Evolutionary conservation across 2,113 vertebrate species (phyloP).

Genomic region (Hypomesus transpacificus): DNA sequence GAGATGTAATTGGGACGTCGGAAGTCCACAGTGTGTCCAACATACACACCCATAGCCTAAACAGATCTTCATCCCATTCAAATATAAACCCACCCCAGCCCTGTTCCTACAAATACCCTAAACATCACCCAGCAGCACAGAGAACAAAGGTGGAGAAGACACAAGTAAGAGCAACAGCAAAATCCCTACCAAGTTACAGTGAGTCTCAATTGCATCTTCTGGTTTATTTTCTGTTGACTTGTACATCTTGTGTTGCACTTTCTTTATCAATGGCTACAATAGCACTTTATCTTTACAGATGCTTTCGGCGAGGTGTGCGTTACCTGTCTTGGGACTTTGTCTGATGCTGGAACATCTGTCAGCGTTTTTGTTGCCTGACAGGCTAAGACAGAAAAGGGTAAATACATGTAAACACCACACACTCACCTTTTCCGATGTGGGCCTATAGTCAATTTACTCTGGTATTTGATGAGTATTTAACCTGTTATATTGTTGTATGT

Average conservation of each 20-base stretch:
- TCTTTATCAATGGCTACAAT: no score
- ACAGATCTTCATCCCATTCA: conserved; percentile 62
- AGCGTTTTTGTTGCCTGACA: conserved; percentile 53
- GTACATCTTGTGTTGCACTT: no score
- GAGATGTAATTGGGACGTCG: conserved; percentile 49
- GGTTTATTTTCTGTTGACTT: neutral
- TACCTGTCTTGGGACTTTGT: conserved; percentile 56
- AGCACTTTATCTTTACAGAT: conserved; percentile 52
- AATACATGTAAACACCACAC: conserved; percentile 5
- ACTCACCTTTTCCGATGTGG: neutral
- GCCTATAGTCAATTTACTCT: neutral
- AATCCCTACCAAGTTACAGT: neutral
- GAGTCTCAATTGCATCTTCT: neutral
- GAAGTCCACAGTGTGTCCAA: conserved; percentile 37
- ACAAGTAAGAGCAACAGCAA: conserved; percentile 8
- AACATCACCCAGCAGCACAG: conserved; percentile 27
- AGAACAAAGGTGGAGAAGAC: conserved; percentile 26
- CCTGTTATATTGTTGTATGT: neutral
- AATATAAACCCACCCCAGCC: conserved; percentile 75
- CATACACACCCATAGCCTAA: conserved; percentile 56
- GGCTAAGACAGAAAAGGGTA: conserved; percentile 57
- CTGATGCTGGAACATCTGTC: conserved; percentile 59
- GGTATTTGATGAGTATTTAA: neutral
- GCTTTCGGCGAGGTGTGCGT: conserved; percentile 54
- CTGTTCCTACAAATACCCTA: conserved; percentile 69